Conservation (phyloP, 1,140 invertebrate species). For the Riptortus pedestris region DNA sequence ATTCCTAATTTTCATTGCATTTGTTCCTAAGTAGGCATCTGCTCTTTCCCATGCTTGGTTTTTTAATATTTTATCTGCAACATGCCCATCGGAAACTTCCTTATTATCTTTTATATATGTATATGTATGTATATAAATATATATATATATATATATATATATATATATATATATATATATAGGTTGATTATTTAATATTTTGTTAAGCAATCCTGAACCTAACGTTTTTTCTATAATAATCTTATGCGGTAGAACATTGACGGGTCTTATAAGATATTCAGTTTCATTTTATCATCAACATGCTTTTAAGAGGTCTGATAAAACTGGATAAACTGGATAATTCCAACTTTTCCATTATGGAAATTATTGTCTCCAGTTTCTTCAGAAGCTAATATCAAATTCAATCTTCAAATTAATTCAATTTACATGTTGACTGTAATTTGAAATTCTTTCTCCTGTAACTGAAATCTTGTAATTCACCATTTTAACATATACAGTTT, state of each 20-base stretch:
- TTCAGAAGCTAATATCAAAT: conserved; percentile 16
- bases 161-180: not conserved
- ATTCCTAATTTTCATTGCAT: conserved; percentile 28
- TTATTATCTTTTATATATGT: not conserved
- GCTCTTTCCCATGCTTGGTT: not conserved
- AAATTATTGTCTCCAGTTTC: conserved; percentile 17
- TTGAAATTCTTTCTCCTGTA: not conserved
- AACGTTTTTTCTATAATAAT: not conserved
- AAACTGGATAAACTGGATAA: conserved; percentile 1
- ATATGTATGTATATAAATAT: not conserved
- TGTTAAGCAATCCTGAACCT: not conserved
- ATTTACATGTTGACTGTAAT: not conserved
- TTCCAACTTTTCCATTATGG: conserved; percentile 19
- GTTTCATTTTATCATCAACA: not conserved
- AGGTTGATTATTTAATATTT: not conserved
- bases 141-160: not conserved
- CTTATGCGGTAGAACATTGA: not conserved
- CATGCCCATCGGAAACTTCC: not conserved
- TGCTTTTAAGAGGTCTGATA: conserved; percentile 6
- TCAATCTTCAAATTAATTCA: conserved; percentile 6
- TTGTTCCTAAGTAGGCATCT: not conserved
- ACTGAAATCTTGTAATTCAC: not conserved
- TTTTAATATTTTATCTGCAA: conserved; percentile 5
- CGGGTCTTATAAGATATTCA: conserved; percentile 13
- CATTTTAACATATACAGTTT: not conserved